Base-by-base conservation (phyloP, 2,797 vertebrate species). In the Malacoraja senta region DNA sequence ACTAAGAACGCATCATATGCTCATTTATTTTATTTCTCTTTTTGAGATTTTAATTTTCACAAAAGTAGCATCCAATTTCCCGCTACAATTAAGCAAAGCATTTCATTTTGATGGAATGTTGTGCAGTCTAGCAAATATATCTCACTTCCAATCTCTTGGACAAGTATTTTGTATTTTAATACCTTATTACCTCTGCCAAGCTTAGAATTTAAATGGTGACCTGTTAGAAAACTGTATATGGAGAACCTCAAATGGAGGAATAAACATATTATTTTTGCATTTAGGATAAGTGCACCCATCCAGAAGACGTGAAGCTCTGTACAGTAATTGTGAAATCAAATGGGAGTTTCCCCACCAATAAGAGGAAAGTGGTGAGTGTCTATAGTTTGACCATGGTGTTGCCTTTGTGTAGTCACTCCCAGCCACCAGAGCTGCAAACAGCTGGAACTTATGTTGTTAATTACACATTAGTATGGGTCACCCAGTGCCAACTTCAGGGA, bases 201-300 rank as follows among this genome's bases (percentile, higher is more conserved):
- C 17, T 38, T 91, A 72, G 1, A 10, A 53, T 38, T 26, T 13
- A 91, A 12, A 12, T 53, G 24, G 24, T 53, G 68, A 13, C 19
- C 12, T 53, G 53, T 26, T 10, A 44, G 68, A 35, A 29, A 29
- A 44, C 1, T 6, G 53, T 29, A 76, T 88, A n/a, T 12, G 61
- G 1, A 88, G 65, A 35, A 12, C 15, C 38, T 29, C 72, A 35
- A 53, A 9, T 44, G 63, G 24, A 6, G 71, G 10, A 92, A 76
- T 76, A 76, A 76, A 29, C 15, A 8, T 74, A 53, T 44, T 6
- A 17, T 92, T 76, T 92, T 71, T 96, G 94, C 88, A 95, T 96
- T 94, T 97, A 99, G 98, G 98, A 98, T 97, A 99, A 98, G 97
- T 99, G 98, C 96, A 98, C 98, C 96, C 98, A 99, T 96, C 98